Percentiles rank a stretch among this genome's conserved stretches.
Evolutionary conservation across 2,797 vertebrate species (phyloP).

Genomic region (Octomys mimax): DNA sequence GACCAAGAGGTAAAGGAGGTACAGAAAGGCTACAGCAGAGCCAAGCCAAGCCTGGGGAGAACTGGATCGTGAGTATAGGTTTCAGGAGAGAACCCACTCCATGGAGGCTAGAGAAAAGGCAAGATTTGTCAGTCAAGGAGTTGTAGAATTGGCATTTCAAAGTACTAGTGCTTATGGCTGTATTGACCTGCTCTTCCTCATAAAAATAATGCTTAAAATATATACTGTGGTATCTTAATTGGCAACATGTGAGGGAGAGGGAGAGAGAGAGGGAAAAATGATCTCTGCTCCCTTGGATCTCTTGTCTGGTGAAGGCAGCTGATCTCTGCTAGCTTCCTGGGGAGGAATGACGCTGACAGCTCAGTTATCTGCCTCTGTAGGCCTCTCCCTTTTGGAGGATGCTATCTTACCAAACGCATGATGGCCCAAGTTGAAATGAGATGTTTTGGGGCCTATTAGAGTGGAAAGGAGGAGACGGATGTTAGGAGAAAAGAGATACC

Average conservation of each 20-base stretch:
- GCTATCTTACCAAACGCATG: neutral
- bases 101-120: neutral
- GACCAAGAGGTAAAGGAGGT: neutral
- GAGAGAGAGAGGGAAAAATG: neutral
- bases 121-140: neutral
- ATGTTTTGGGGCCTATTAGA: neutral
- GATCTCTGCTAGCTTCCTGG: neutral
- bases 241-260: neutral
- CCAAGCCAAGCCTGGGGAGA: neutral
- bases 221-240: neutral
- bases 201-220: neutral
- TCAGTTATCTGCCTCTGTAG: neutral
- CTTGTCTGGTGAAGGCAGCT: neutral
- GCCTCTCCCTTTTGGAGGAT: neutral
- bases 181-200: neutral
- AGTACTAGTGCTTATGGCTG: neutral
- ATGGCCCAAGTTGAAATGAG: neutral
- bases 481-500: slow-evolving; percentile 4
- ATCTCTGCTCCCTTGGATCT: neutral
- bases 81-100: neutral
- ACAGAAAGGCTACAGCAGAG: neutral
- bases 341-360: neutral
- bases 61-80: neutral
- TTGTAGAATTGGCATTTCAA: neutral
- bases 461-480: neutral